Conservation (phyloP, 1,140 invertebrate species). For the Heliconius eleuchia region DNA sequence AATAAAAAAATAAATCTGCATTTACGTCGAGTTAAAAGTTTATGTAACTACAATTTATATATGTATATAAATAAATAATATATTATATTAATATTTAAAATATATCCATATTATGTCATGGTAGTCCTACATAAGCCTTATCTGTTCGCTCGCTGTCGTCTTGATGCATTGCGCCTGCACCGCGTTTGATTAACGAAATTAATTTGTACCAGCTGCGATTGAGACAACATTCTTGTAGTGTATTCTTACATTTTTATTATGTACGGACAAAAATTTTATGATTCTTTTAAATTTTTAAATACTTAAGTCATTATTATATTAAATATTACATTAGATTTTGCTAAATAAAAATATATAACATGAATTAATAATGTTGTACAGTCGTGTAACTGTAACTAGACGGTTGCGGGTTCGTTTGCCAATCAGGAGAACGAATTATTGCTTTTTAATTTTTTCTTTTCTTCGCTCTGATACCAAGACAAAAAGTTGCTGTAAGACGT, state of each 20-base stretch:
- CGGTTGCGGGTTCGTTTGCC: too few species aligned
- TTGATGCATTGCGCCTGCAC: constrained; percentile 72
- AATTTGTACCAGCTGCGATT: constrained; percentile 71
- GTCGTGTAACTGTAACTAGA: too few species aligned
- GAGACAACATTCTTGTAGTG: constrained; percentile 53
- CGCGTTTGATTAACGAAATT: constrained; percentile 74
- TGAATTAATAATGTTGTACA: too few species aligned
- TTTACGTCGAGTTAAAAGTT: too few species aligned
- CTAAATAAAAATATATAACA: neutral
- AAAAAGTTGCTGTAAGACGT: too few species aligned
- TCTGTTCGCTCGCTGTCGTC: constrained; percentile 62
- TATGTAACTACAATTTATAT: too few species aligned
- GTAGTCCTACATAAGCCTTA: constrained; percentile 46
- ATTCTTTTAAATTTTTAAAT: neutral
- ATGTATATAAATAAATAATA: too few species aligned
- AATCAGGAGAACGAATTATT: too few species aligned
- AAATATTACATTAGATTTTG: neutral
- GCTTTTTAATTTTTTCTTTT: too few species aligned
- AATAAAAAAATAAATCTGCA: too few species aligned
- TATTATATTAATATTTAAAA: neutral
- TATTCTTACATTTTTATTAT: constrained; percentile 36
- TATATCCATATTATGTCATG: neutral
- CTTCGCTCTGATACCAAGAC: too few species aligned
- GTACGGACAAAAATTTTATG: neutral
- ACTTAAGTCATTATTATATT: neutral